These are phyloP conservation scores for Drosophila carrolli DNA, from an alignment of 1,140 invertebrate genomes.

Conservation along the genomic window DNA sequence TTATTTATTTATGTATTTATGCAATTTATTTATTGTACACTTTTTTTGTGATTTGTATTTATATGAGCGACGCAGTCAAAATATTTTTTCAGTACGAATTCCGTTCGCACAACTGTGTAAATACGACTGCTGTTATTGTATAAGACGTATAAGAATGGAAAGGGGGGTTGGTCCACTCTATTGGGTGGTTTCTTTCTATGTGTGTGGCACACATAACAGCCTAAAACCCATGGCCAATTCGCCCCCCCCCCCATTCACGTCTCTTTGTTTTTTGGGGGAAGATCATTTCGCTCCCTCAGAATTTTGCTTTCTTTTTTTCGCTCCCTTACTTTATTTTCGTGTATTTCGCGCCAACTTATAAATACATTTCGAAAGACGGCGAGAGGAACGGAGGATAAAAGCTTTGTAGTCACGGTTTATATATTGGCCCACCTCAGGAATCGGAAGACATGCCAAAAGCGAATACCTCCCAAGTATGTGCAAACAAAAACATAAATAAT, in stretches of 20 bases:
- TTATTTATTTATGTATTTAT: conserved; percentile 69
- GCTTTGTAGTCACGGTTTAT: conserved; percentile 15
- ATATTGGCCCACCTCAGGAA: conserved; percentile 36
- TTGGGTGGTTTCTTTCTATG: conserved; percentile 16
- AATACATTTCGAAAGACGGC: conserved; percentile 53
- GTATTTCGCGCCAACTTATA: conserved; percentile 56
- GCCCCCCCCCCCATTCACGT: neutral
- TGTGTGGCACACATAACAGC: conserved; percentile 30
- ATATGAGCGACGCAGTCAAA: conserved; percentile 37
- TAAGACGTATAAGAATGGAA: conserved; percentile 15
- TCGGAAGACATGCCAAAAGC: conserved; percentile 59
- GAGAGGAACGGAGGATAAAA: conserved; percentile 23
- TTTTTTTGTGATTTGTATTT: conserved; percentile 36
- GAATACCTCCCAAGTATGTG: conserved; percentile 74
- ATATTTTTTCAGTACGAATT: conserved; percentile 42
- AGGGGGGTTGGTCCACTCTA: conserved; percentile 26
- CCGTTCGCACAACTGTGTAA: conserved; percentile 71
- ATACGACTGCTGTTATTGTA: conserved; percentile 45
- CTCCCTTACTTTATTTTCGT: conserved; percentile 65
- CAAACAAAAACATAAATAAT: conserved; percentile 81
- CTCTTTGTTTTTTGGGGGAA: neutral
- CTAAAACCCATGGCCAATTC: conserved; percentile 23
- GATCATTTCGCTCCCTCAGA: conserved; percentile 11
- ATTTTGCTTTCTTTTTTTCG: conserved; percentile 20
- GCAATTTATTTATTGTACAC: conserved; percentile 71